Evolutionary conservation across 2,797 vertebrate species (phyloP).

Genomic region (Oreochromis mossambicus): DNA sequence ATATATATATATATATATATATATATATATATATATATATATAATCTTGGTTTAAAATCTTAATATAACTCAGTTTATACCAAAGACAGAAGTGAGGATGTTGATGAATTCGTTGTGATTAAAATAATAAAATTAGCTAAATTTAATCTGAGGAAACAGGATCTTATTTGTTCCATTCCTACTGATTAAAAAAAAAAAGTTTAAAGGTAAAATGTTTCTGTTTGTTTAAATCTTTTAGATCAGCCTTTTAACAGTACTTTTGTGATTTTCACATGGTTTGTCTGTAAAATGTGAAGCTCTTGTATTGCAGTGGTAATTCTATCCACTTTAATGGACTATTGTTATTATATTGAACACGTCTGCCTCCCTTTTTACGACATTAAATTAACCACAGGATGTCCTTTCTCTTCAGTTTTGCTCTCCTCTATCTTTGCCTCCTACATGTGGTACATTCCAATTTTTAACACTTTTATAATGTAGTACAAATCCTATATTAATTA

Average conservation of each 20-base stretch:
- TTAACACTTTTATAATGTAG: neutral
- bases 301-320: neutral
- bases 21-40: neutral
- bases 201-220: neutral
- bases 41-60: neutral
- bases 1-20: neutral
- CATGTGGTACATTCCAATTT: neutral
- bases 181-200: neutral
- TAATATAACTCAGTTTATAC: neutral
- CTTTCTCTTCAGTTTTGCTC: neutral
- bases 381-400: neutral
- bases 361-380: neutral
- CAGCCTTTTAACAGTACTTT: neutral
- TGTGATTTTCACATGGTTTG: neutral
- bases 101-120: neutral
- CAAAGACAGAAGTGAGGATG: neutral
- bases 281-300: neutral
- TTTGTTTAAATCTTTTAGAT: neutral
- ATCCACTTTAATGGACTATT: neutral
- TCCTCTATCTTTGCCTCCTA: neutral
- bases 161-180: neutral
- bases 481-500: neutral
- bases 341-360: neutral
- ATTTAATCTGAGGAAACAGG: neutral
- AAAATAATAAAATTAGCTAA: neutral